Evolutionary conservation across 2,888 invertebrate genomes (phyloP), one percentile per base, ranked within the genome.

Genomic region (Pherbina coryleti): DNA sequence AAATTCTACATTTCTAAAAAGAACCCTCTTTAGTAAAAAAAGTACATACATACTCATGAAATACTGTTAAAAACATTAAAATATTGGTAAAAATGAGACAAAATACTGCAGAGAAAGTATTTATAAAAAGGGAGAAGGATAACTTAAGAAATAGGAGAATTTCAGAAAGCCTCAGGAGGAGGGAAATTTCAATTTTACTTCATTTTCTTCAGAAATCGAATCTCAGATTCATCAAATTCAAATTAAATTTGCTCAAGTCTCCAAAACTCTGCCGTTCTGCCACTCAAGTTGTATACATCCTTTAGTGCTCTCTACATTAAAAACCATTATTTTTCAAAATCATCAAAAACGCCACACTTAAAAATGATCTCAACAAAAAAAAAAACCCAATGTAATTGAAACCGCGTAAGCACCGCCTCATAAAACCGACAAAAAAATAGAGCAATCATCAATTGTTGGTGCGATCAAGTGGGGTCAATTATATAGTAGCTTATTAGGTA

Each of bases 391-490:
- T 75, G 75, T 55, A 55, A 75, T 67, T 34, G 75, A 75, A 75
- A 67, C 75, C 67, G 22, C 66, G 17, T 66, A 25, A 66, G 55
- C 9, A 28, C 34, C 75, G 75, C 75, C 75, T 66, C 73, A 64
- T 55, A 55, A 31, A 37, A 14, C n/a, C 28, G 62, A 71, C 19
- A 69, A 51, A 74, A 64, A 57, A 62, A 60, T 14, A 64, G 1
- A 71, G 11, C 37, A 60, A 19, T 14, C n/a, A 17, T 14, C 64
- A 28, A 25, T 49, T 51, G 22, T 31, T 62, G 49, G 22, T 28
- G 53, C 72, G 75, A 78, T 79, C 79, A 78, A 77, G 78, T 80
- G 75, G 78, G 76, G 79, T 80, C 77, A 80, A 79, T 71, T 70
- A 62, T 34, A 25, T 22, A 75, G 78, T 79, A 69, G 72, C 78